These are phyloP conservation scores for Chloroclystis v-ata DNA, from an alignment of 2,888 invertebrate genomes.

Conservation along the genomic window DNA sequence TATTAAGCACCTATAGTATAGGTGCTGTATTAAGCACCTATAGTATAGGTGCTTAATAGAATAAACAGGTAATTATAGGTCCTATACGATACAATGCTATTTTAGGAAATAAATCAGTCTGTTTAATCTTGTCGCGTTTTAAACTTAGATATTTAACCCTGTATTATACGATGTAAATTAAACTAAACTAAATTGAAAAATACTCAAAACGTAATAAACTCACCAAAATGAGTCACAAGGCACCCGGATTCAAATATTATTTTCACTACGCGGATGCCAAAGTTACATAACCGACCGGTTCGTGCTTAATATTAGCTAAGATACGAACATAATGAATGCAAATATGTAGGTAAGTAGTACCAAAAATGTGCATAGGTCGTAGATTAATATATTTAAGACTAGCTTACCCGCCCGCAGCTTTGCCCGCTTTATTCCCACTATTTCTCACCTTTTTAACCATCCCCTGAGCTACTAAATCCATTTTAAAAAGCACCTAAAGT, in stretches of 20 bases:
- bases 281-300: constrained; percentile 50
- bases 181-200: constrained; percentile 16
- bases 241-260: constrained; percentile 54
- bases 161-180: background rate
- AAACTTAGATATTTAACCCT: background rate
- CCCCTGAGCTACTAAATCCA: no score
- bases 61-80: no score
- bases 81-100: no score
- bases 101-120: no score
- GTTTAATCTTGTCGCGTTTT: background rate
- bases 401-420: no score
- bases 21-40: no score
- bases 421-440: no score
- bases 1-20: no score
- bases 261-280: constrained; percentile 46
- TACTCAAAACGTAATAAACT: constrained; percentile 13
- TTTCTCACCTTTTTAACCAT: no score
- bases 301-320: constrained; percentile 26
- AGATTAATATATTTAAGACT: background rate
- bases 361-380: background rate
- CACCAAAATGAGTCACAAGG: constrained; percentile 48
- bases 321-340: constrained; percentile 16
- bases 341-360: background rate
- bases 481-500: no score
- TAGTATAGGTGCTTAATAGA: no score